A percentile compares a stretch with the other conserved stretches of the same genome.
Conservation (phyloP, 1,140 invertebrate species). For the Caerostris extrusa region DNA sequence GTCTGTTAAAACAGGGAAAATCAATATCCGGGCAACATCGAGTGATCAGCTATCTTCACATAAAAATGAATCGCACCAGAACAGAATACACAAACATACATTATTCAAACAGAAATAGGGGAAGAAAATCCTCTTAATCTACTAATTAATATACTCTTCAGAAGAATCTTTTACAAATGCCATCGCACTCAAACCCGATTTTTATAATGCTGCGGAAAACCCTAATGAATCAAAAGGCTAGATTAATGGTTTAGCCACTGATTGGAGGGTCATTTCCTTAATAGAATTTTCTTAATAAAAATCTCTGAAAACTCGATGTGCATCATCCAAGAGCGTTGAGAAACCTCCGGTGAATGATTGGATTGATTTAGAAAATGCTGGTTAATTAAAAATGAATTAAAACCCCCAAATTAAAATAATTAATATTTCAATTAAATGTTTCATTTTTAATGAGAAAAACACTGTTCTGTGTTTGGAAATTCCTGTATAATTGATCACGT, state of each 20-base stretch:
- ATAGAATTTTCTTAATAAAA: slow-evolving; percentile 41
- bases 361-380: slow-evolving; percentile 35
- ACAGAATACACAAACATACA: background rate
- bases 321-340: background rate
- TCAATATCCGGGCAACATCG: too few species aligned
- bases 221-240: slow-evolving; percentile 41
- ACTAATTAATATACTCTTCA: slow-evolving; percentile 40
- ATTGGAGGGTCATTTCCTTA: slow-evolving; percentile 25
- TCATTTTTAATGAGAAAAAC: slow-evolving; percentile 16
- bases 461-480: background rate
- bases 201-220: background rate
- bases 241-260: slow-evolving; percentile 47
- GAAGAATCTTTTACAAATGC: slow-evolving; percentile 37
- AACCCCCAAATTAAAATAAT: slow-evolving; percentile 32
- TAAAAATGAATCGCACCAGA: background rate
- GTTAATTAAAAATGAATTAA: slow-evolving; percentile 22
- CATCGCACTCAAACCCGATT: background rate
- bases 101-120: background rate
- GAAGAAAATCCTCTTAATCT: slow-evolving; percentile 33
- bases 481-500: background rate
- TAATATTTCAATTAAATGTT: slow-evolving; percentile 25
- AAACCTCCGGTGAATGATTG: slow-evolving; percentile 15
- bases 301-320: background rate
- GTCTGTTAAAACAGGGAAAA: too few species aligned
- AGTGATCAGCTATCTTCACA: too few species aligned